Conservation (phyloP, 1,140 invertebrate genomes). For the Drosophila nigrodunni region DNA sequence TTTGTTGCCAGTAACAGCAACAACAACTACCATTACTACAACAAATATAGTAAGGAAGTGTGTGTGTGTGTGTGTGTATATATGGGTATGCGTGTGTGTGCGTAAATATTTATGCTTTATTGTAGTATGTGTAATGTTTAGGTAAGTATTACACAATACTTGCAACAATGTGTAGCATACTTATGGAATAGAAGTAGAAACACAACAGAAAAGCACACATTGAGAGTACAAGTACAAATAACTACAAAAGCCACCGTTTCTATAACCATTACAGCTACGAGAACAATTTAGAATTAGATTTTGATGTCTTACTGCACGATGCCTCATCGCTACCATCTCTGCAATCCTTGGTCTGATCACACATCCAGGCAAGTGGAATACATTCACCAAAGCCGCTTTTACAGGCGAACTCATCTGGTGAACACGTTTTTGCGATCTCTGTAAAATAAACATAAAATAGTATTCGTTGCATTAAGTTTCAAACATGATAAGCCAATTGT, state of each 20-base stretch:
- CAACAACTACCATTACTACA: conserved; percentile 30
- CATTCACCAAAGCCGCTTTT: conserved; percentile 91
- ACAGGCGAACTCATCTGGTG: conserved; percentile 93
- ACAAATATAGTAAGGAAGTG: conserved; percentile 21
- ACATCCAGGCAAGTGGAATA: conserved; percentile 95
- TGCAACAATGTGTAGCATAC: conserved; percentile 47
- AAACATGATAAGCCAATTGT: not conserved
- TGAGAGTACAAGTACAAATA: conserved; percentile 9
- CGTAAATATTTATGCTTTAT: conserved; percentile 74
- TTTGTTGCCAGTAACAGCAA: conserved; percentile 37
- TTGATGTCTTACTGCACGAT: conserved; percentile 92
- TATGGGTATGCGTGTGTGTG: conserved; percentile 37
- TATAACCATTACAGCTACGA: conserved; percentile 16
- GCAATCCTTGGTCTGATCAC: conserved; percentile 94
- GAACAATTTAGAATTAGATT: conserved; percentile 27
- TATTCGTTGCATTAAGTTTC: not conserved
- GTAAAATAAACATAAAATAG: conserved; percentile 73
- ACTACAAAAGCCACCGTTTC: conserved; percentile 35
- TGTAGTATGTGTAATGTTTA: conserved; percentile 53
- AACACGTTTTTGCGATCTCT: conserved; percentile 90
- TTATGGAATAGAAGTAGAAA: conserved; percentile 38
- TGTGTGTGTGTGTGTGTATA: not conserved
- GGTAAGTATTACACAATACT: conserved; percentile 58
- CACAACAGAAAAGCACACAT: conserved; percentile 9
- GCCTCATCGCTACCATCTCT: conserved; percentile 94